phyloP scores from a whole-genome alignment of 2,113 vertebrate species.

The Anarhynchus alexandrinus region DNA sequence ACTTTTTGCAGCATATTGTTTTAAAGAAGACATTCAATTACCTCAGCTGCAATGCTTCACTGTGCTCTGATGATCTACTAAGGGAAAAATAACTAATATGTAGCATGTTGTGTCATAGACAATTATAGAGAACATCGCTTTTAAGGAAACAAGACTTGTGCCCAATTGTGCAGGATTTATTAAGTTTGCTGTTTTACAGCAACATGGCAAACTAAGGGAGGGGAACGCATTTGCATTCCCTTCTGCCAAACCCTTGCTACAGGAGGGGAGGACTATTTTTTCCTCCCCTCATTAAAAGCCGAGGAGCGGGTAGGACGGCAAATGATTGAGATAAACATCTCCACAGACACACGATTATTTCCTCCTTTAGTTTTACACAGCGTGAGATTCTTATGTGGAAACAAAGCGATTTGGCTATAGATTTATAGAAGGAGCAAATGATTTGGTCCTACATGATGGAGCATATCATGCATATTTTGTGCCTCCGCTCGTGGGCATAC shows the following conservation, averaged over 20 bases:
- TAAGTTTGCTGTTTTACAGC: slow-evolving; percentile 47
- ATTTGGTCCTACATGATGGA: slow-evolving; percentile 65
- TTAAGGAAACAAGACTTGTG: slow-evolving; percentile 62
- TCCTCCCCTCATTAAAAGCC: slow-evolving; percentile 29
- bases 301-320: neutral
- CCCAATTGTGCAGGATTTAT: slow-evolving; percentile 59
- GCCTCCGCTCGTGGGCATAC: slow-evolving; percentile 52
- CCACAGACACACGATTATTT: slow-evolving; percentile 37
- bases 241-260: neutral
- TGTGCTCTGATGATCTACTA: slow-evolving; percentile 63
- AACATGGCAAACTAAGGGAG: slow-evolving; percentile 35
- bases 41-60: slow-evolving; percentile 30
- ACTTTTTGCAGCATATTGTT: slow-evolving; percentile 43
- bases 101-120: slow-evolving; percentile 56
- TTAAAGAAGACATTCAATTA: slow-evolving; percentile 64
- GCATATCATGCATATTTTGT: slow-evolving; percentile 58
- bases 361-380: slow-evolving; percentile 55
- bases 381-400: slow-evolving; percentile 40
- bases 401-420: slow-evolving; percentile 62
- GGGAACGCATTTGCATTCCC: slow-evolving; percentile 4
- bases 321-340: slow-evolving; percentile 49
- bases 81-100: slow-evolving; percentile 56
- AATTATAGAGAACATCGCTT: slow-evolving; percentile 68
- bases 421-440: slow-evolving; percentile 56
- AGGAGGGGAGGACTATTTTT: neutral